Evolutionary conservation across 2,113 vertebrate species (phyloP).

Genomic region (Bos indicus): DNA sequence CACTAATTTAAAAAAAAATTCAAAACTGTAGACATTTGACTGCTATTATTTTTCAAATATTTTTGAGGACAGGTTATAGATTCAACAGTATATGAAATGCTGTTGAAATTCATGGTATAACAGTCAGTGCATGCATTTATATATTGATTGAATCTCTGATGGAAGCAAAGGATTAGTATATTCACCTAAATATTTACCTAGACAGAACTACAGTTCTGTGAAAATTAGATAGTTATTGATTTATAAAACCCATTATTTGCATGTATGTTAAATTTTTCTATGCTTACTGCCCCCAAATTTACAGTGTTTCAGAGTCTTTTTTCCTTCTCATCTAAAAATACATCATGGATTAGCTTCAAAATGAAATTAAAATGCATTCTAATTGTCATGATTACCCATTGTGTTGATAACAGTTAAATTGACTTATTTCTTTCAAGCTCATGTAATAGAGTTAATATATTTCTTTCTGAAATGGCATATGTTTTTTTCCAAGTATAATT

Average conservation of each 20-base stretch:
- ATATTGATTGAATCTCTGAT: not conserved
- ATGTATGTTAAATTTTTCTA: not conserved
- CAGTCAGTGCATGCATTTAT: not conserved
- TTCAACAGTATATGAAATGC: not conserved
- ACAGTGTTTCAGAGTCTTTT: not conserved
- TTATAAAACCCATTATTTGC: not conserved
- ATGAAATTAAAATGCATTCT: not conserved
- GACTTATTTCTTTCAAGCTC: not conserved
- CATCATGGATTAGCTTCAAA: not conserved
- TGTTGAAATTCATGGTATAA: not conserved
- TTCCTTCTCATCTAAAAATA: not conserved
- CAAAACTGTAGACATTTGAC: not conserved
- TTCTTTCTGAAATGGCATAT: not conserved
- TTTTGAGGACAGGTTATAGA: not conserved
- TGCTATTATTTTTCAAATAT: not conserved
- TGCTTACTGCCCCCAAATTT: not conserved
- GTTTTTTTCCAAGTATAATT: slow-evolving; percentile 15
- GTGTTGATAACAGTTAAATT: not conserved
- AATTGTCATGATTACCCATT: not conserved
- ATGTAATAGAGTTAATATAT: not conserved
- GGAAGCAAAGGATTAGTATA: not conserved
- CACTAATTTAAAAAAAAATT: not conserved
- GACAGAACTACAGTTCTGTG: not conserved
- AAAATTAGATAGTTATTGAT: not conserved
- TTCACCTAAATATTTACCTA: not conserved